A percentile compares a stretch with the other conserved stretches of the same genome.
phyloP scores from a whole-genome alignment of 1,140 invertebrate species.

The Nomia melanderi region DNA sequence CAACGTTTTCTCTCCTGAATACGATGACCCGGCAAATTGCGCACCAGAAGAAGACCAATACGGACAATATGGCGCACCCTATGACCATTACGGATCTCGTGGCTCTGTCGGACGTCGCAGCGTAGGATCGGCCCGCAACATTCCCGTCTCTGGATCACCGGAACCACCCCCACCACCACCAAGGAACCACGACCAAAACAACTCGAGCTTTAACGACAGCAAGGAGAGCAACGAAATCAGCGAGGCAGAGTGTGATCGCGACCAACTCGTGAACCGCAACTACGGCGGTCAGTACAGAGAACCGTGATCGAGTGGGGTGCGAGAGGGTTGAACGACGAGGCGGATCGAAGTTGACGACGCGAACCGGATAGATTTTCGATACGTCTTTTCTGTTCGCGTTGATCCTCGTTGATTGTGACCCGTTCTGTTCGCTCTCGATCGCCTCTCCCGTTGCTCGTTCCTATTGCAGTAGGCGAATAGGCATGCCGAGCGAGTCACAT shows the following conservation, averaged over 20 bases:
- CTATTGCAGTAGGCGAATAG: slow-evolving; percentile 55
- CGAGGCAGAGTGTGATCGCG: slow-evolving; percentile 94
- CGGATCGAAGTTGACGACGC: background rate
- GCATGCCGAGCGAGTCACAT: slow-evolving; percentile 62
- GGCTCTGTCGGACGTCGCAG: slow-evolving; percentile 88
- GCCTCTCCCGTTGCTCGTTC: slow-evolving; percentile 51
- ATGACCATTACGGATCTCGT: slow-evolving; percentile 92
- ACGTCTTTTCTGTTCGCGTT: background rate
- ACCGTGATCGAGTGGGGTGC: slow-evolving; percentile 38
- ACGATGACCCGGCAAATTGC: slow-evolving; percentile 95
- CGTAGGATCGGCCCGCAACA: slow-evolving; percentile 86
- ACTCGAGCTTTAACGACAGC: slow-evolving; percentile 92
- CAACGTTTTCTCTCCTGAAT: slow-evolving; percentile 86
- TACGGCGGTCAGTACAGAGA: slow-evolving; percentile 85
- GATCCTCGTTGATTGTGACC: background rate
- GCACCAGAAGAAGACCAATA: slow-evolving; percentile 94
- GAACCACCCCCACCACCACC: slow-evolving; percentile 92
- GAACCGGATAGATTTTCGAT: background rate
- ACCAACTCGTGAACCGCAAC: slow-evolving; percentile 87
- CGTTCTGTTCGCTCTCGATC: background rate
- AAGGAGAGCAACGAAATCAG: slow-evolving; percentile 96
- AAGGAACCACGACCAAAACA: slow-evolving; percentile 87
- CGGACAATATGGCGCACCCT: slow-evolving; percentile 89
- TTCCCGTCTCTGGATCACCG: slow-evolving; percentile 86
- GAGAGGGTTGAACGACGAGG: background rate